Base-by-base conservation (phyloP, 2,888 invertebrate species). In the Rhagonycha fulva region DNA sequence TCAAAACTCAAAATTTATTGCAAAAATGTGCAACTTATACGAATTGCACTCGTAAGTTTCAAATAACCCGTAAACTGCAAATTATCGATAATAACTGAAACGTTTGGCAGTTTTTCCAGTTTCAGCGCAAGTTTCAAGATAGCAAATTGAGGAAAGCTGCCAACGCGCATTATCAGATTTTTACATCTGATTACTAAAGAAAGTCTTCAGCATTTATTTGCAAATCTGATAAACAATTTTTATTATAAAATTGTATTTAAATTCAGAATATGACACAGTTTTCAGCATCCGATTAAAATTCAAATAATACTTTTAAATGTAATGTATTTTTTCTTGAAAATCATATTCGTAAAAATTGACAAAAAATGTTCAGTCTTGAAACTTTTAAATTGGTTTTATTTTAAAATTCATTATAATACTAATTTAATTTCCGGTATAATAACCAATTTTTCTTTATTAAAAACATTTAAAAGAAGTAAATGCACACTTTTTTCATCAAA, bases 101-200 rank as follows among this genome's bases (percentile, higher is more conserved):
- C 66, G 70, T 70, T 74, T 62, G 68, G 68, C 72, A 72, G 68
- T 72, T 72, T 63, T 68, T 68, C 72, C 26, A 72, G 68, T 72
- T 72, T 72, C 62, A 68, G 72, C 72, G 72, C 68, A 72, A 72
- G 68, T 72, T 72, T 72, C 72, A 68, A 72, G 72, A 62, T 72
- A 23, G n/a, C 61, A 12, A 68, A 62, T 28, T 47, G 68, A 68
- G 28, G 10, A 68, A 67, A 28, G 72, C 23, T 72, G 61, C 62
- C 61, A 72, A 68, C 72, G 72, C 72, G 72, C 72, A 72, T 72
- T 68, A 24, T 14, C 32, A 32, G 28, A 32, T 32, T 68, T 66
- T 10, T 24, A 66, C 63, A 66, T 19, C 19, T 19, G 19, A 19
- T 66, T 66, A 66, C 19, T 7, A 24, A 66, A 66, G 63, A 71